Evolutionary conservation across 2,797 vertebrate genomes (phyloP), one percentile per base, ranked within the genome.

Genomic region (Poecilia picta): DNA sequence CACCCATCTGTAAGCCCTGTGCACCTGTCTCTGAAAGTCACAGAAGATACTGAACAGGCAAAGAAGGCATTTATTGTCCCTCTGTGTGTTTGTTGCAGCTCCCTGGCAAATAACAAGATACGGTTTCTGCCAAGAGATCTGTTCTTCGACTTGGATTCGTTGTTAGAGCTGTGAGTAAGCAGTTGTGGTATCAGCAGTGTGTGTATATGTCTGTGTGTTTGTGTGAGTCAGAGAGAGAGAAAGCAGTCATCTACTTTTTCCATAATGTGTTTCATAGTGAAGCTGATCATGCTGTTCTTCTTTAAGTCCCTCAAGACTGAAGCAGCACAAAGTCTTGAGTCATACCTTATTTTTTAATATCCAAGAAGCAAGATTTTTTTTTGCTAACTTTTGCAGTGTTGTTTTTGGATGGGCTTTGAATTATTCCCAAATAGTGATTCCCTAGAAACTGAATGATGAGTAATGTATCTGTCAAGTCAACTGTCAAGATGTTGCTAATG

Each of bases 91-190:
- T 82, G 77, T 4, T 88, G 80, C 91, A 99, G 98, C 88, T 99
- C 98, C 75, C 95, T 99, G 90, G 97, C 98, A 90, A 98, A 99
- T 91, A 99, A 99, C 95, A 96, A 97, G 81, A 96, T 99, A 91
- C 97, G 94, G 94, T 94, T 94, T 89, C 95, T 99, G 92, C 98
- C 98, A 45, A 97, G 97, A 90, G 96, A 98, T 75, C 95, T 99
- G 89, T 98, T 99, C 92, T 96, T 94, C 45, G 97, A 98, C 92
- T 96, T 99, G 93, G 97, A 98, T 89, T 99, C 98, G 39, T 93
- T 99, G 93, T 97, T 99, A 93, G 98, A 99, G 91, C 94, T 99
- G 98, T 99, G 95, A 99, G 98, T 98, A 92, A 90, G 91, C 90
- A 90, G 46, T 89, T 94, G 80, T 83, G 72, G 47, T 76, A 64